Evolutionary conservation across 2,113 vertebrate genomes (phyloP).

Genomic region (Podarcis cretensis): DNA sequence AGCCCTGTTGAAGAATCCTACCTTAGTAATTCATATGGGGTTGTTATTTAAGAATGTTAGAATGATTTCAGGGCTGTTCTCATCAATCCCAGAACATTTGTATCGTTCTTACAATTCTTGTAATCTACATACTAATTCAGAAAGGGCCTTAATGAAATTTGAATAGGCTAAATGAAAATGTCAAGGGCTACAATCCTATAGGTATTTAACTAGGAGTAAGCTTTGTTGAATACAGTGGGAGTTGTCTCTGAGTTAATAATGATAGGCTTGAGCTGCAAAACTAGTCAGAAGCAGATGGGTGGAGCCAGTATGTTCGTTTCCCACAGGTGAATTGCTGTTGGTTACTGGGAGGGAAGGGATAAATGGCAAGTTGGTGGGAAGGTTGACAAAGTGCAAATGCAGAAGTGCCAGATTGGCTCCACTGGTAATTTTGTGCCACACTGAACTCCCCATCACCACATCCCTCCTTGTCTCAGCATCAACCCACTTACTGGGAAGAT

Average conservation of each 20-base stretch:
- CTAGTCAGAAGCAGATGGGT: no score
- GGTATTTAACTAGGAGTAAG: not conserved
- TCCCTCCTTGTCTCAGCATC: no score
- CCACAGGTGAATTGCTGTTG: no score
- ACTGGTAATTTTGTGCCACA: no score
- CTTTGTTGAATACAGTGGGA: not conserved
- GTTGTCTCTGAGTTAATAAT: not conserved
- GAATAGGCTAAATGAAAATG: not conserved
- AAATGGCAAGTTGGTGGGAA: no score
- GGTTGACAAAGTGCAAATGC: no score
- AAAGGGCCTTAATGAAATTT: not conserved
- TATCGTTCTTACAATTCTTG: not conserved
- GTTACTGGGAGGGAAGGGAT: no score
- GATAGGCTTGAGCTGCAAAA: not conserved
- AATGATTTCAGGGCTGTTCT: not conserved
- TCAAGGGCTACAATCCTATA: not conserved
- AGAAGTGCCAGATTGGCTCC: no score
- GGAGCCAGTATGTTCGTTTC: no score
- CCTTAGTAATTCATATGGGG: not conserved
- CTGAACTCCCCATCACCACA: no score
- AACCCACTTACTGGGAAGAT: no score
- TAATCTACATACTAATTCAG: not conserved
- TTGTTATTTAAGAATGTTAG: not conserved
- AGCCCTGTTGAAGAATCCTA: conserved; percentile 26
- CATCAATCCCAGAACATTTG: not conserved